Conservation (phyloP, 2,113 vertebrate species). For the Montifringilla adamsi region DNA sequence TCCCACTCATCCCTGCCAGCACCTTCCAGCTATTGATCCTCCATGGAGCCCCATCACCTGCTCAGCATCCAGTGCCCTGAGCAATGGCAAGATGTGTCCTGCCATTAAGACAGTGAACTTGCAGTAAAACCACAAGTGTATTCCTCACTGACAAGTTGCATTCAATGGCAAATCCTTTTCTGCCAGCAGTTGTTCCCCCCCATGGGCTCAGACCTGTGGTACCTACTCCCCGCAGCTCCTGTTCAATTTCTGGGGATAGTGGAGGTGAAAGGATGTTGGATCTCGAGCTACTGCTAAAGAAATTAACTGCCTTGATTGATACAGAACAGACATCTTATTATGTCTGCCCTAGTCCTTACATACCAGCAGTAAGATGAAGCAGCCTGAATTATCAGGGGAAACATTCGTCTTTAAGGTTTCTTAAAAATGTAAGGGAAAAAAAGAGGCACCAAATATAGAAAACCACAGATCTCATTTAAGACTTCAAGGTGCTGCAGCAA, state of each 20-base stretch:
- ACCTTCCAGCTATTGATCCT: not conserved
- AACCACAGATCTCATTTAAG: not conserved
- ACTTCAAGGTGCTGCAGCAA: conserved; percentile 4
- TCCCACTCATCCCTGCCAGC: not conserved
- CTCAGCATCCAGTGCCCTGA: not conserved
- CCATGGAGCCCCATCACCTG: accelerated
- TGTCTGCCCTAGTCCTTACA: not conserved
- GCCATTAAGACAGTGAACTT: not conserved
- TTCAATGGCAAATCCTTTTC: not conserved
- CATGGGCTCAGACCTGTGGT: not conserved
- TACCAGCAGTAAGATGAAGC: not conserved
- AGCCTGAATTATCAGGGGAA: not conserved
- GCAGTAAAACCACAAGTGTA: not conserved
- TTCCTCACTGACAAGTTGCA: not conserved
- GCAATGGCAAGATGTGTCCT: not conserved
- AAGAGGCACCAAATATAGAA: conserved; percentile 5
- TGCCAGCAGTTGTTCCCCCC: not conserved
- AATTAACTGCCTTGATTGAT: not conserved
- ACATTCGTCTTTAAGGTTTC: not conserved
- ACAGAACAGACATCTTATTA: not conserved
- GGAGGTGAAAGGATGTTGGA: not conserved
- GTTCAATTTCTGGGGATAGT: not conserved
- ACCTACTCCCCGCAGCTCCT: not conserved
- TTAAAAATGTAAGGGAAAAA: not conserved
- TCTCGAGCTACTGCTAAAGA: not conserved